A percentile compares a stretch with the other conserved stretches of the same genome.
Conservation (phyloP, 2,888 invertebrate genomes). For the Julus scandinavius region DNA sequence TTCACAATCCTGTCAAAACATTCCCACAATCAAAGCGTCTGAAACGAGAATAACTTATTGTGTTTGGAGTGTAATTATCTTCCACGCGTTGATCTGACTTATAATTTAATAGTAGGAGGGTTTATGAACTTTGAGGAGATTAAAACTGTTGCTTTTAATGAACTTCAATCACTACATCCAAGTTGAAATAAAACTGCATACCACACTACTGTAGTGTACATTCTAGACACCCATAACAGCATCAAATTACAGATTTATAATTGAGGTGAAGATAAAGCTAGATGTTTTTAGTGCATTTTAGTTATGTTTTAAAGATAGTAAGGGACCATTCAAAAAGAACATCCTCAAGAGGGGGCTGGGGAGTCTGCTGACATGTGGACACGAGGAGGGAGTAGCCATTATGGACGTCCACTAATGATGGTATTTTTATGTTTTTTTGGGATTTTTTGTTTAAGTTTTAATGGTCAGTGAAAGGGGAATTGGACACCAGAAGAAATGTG, state of each 20-base stretch:
- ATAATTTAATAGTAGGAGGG: constrained; percentile 2
- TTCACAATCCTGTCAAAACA: neutral
- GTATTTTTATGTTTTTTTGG: no score
- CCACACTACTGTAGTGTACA: no score
- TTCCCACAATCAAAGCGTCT: neutral
- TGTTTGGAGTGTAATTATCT: neutral
- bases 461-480: no score
- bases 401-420: no score
- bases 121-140: neutral
- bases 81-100: neutral
- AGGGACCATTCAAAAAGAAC: no score
- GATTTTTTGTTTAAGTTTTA: no score
- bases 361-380: no score
- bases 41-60: neutral
- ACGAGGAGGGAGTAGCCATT: no score
- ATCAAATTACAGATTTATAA: neutral
- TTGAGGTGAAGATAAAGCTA: neutral
- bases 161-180: neutral
- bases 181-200: neutral
- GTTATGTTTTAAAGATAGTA: no score
- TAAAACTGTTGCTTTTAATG: constrained; percentile 22
- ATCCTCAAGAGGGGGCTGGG: no score
- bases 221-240: neutral
- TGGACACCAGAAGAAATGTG: no score
- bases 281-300: no score